phyloP scores from a whole-genome alignment of 2,888 invertebrate genomes.

The Parnassius smintheus region DNA sequence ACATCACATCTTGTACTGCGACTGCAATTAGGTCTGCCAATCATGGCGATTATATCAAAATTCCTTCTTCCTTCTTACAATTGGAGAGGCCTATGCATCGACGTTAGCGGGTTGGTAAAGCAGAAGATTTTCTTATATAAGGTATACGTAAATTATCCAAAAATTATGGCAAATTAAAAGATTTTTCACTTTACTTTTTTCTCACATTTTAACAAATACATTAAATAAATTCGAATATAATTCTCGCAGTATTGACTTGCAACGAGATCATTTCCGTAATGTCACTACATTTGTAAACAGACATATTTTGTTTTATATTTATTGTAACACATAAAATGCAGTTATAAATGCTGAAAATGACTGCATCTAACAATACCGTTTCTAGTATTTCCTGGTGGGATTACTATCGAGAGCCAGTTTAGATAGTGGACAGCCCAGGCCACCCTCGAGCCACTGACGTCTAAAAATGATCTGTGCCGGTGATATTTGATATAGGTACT shows the following conservation, averaged over 20 bases:
- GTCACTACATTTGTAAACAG: not conserved
- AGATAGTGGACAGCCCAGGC: slow-evolving; percentile 14
- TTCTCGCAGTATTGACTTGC: not conserved
- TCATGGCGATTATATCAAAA: too few species aligned
- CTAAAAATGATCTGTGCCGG: slow-evolving; percentile 15
- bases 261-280: not conserved
- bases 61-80: too few species aligned
- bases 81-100: too few species aligned
- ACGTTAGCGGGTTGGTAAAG: too few species aligned
- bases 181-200: too few species aligned
- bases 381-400: slow-evolving; percentile 23
- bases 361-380: slow-evolving; percentile 14
- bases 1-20: too few species aligned
- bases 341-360: slow-evolving; percentile 7
- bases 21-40: too few species aligned
- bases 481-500: slow-evolving; percentile 2
- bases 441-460: slow-evolving; percentile 1
- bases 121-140: too few species aligned
- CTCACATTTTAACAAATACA: too few species aligned
- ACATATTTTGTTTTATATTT: not conserved
- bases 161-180: too few species aligned
- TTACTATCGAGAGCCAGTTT: slow-evolving; percentile 22
- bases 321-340: slow-evolving; percentile 11
- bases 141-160: too few species aligned
- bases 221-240: too few species aligned